Conservation (phyloP, 2,888 invertebrate species). For the Drosophila leonis region DNA sequence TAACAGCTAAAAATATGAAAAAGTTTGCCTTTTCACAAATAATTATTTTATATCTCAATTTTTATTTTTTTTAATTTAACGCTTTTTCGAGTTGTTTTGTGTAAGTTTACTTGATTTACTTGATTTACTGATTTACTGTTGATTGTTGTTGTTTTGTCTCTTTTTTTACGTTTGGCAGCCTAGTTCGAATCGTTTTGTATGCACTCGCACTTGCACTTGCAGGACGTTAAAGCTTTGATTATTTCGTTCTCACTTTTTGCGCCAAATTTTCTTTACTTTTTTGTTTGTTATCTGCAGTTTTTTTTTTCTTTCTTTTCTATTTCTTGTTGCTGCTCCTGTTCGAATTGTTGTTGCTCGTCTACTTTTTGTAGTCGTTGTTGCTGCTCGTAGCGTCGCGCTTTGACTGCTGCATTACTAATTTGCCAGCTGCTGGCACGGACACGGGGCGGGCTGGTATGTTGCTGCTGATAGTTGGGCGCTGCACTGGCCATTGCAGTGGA, state of each 20-base stretch:
- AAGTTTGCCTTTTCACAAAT: too few species aligned
- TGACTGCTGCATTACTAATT: slow-evolving; percentile 51
- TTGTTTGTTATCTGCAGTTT: neutral
- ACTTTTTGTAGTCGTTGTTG: slow-evolving; percentile 32
- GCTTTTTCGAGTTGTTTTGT: neutral
- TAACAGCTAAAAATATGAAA: neutral
- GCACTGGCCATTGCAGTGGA: slow-evolving; percentile 50
- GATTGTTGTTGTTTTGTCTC: neutral
- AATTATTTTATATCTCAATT: neutral
- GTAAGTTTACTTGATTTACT: neutral
- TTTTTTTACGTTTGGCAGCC: neutral
- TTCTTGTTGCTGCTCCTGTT: neutral
- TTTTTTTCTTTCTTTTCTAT: neutral
- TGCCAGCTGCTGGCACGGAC: slow-evolving; percentile 49
- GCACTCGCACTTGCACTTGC: slow-evolving; percentile 65
- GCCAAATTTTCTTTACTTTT: slow-evolving; percentile 44
- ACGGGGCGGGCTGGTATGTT: slow-evolving; percentile 48
- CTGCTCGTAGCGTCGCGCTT: slow-evolving; percentile 33
- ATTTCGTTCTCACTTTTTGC: slow-evolving; percentile 52
- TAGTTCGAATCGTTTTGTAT: slow-evolving; percentile 21
- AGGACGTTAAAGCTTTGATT: slow-evolving; percentile 49
- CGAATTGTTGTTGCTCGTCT: slow-evolving; percentile 2
- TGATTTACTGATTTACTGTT: neutral
- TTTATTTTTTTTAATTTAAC: neutral
- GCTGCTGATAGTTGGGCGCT: slow-evolving; percentile 54